Evolutionary conservation across 2,888 invertebrate genomes (phyloP), one percentile per base, ranked within the genome.

Genomic region (Coenonympha glycerion): DNA sequence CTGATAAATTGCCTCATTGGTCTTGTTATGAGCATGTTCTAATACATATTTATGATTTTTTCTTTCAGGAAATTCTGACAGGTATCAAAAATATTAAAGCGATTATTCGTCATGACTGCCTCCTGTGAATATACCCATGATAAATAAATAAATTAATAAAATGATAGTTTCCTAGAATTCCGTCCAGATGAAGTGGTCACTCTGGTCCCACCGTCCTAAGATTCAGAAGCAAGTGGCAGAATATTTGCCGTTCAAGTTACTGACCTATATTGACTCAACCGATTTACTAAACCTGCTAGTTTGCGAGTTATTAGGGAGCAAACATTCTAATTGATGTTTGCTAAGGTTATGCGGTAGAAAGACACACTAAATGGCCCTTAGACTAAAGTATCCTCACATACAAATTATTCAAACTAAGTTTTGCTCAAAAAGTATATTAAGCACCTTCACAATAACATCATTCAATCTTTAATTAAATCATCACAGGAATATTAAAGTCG

Each of bases 251-350:
- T 61, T 53, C 66, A 72, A 79, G 79, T 82, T 79, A 76, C 75
- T 79, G 79, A 78, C 80, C 79, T 73, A 66, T 77, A 78, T 79
- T 80, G 78, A 77, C 79, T 73, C 71, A 73, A 65, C 66, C 66
- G 73, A 76, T 77, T 75, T 64, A 52, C 69, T 66, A 66, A 69
- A 64, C 65, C 57, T 59, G 66, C 66, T 70, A 73, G 73, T 71
- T 74, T 68, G 69, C 66, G 63, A 70, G 73, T 77, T 79, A 79
- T 79, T 73, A 78, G 59, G 62, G 63, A 59, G 64, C 74, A 76
- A 70, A 74, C 71, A 69, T 69, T 60, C 64, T 79, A 77, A 80
- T 78, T 76, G 73, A 61, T 79, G 75, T 82, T 78, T 77, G 70
- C 62, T 55, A 57, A 69, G 68, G 68, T 62, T 37, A 47, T 57